Percentiles rank a stretch among this genome's conserved stretches.
These are phyloP conservation scores for Leucania comma DNA, from an alignment of 2,888 invertebrate species.

Conservation along the genomic window DNA sequence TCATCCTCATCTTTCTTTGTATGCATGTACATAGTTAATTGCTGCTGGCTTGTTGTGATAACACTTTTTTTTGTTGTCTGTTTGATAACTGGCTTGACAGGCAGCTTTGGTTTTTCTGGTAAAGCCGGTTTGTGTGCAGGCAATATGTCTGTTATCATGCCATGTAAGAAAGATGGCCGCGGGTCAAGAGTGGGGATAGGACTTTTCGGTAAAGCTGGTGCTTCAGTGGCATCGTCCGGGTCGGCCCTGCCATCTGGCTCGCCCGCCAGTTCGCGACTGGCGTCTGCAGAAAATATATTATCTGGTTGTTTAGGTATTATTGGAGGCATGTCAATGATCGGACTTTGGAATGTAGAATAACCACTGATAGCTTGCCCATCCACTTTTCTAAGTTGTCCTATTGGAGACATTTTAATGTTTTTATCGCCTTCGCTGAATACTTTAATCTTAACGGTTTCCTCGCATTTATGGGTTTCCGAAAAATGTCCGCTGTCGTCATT, in stretches of 20 bases:
- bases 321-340: slow-evolving; percentile 87
- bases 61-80: slow-evolving; percentile 83
- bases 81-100: slow-evolving; percentile 91
- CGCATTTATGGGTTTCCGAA: slow-evolving; percentile 86
- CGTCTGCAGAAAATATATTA: slow-evolving; percentile 88
- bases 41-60: slow-evolving; percentile 83
- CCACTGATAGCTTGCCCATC: slow-evolving; percentile 86
- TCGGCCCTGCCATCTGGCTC: slow-evolving; percentile 97
- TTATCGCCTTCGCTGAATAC: slow-evolving; percentile 87
- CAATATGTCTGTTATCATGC: slow-evolving; percentile 89
- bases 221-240: slow-evolving; percentile 93
- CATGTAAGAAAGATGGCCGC: slow-evolving; percentile 94
- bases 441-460: slow-evolving; percentile 89
- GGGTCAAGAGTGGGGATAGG: slow-evolving; percentile 92
- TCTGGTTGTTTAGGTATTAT: slow-evolving; percentile 86
- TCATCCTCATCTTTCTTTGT: slow-evolving; percentile 79
- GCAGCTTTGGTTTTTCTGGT: slow-evolving; percentile 93
- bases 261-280: slow-evolving; percentile 95
- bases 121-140: slow-evolving; percentile 91
- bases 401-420: slow-evolving; percentile 85
- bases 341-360: slow-evolving; percentile 88
- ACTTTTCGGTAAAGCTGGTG: slow-evolving; percentile 93
- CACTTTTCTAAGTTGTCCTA: slow-evolving; percentile 84
- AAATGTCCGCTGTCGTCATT: slow-evolving; percentile 90
- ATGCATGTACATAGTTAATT: slow-evolving; percentile 89